Percentiles rank a stretch among this genome's conserved stretches.
Conservation (phyloP, 2,888 invertebrate genomes). For the Drosophila cracens region DNA sequence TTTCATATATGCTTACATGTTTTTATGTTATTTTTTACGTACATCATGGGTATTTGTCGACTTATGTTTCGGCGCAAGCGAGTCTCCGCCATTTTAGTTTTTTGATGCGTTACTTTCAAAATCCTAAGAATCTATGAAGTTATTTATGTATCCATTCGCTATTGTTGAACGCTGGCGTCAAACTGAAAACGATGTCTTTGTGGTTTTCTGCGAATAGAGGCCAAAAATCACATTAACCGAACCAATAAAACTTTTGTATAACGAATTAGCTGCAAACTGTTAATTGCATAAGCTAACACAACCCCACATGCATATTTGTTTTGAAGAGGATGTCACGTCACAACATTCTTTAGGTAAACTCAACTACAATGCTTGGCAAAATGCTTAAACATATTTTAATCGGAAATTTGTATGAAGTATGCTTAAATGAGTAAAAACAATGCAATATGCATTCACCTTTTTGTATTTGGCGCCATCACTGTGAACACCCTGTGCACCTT, state of each 20-base stretch:
- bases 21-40: constrained; percentile 49
- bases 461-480: constrained; percentile 22
- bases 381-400: neutral
- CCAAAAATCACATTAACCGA: constrained; percentile 46
- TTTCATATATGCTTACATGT: neutral
- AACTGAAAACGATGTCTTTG: constrained; percentile 41
- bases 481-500: constrained; percentile 10
- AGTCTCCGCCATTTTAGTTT: constrained; percentile 73
- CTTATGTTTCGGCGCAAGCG: constrained; percentile 78
- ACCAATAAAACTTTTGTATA: constrained; percentile 64
- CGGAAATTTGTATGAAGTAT: neutral
- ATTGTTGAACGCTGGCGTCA: constrained; percentile 27
- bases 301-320: constrained; percentile 36
- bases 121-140: constrained; percentile 3
- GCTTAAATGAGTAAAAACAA: neutral
- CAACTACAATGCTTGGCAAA: neutral
- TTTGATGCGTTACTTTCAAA: constrained; percentile 1
- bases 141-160: constrained; percentile 47
- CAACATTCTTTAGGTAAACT: neutral
- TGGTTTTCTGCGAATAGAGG: constrained; percentile 25
- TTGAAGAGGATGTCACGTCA: constrained; percentile 4
- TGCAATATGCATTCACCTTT: neutral
- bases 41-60: constrained; percentile 76
- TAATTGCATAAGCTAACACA: constrained; percentile 61
- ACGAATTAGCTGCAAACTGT: constrained; percentile 62